Conservation (phyloP, 2,797 vertebrate genomes). For the Cossypha dichroa region DNA sequence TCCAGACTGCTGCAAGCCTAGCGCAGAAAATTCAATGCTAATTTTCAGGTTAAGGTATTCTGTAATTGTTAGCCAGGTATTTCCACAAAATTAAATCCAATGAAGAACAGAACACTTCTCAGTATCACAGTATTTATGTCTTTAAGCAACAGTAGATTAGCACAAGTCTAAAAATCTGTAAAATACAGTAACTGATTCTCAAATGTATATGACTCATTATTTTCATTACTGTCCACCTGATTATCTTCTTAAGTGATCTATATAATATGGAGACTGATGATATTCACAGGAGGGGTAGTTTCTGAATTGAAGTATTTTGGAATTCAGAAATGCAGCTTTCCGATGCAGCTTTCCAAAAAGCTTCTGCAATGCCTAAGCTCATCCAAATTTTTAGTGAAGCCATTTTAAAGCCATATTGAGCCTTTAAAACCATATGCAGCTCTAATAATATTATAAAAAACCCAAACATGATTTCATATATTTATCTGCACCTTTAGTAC, state of each 20-base stretch:
- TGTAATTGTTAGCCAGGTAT: neutral
- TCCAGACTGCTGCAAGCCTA: neutral
- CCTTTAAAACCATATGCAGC: neutral
- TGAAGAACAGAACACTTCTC: neutral
- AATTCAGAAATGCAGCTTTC: neutral
- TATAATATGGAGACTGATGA: neutral
- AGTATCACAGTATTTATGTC: neutral
- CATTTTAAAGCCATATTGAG: neutral
- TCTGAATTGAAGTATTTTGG: neutral
- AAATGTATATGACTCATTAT: neutral
- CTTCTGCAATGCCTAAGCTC: neutral
- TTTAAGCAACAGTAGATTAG: neutral
- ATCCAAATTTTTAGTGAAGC: neutral
- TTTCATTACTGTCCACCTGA: neutral
- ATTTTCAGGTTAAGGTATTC: neutral
- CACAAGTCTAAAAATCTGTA: neutral
- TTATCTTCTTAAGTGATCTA: neutral
- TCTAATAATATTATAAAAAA: neutral
- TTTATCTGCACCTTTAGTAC: neutral
- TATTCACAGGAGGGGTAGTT: neutral
- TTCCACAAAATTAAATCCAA: neutral
- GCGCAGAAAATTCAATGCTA: neutral
- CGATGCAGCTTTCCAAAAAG: neutral
- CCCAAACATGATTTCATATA: neutral
- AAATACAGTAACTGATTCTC: neutral